Base-by-base conservation (phyloP, 2,797 vertebrate species). In the Astyanax mexicanus region DNA sequence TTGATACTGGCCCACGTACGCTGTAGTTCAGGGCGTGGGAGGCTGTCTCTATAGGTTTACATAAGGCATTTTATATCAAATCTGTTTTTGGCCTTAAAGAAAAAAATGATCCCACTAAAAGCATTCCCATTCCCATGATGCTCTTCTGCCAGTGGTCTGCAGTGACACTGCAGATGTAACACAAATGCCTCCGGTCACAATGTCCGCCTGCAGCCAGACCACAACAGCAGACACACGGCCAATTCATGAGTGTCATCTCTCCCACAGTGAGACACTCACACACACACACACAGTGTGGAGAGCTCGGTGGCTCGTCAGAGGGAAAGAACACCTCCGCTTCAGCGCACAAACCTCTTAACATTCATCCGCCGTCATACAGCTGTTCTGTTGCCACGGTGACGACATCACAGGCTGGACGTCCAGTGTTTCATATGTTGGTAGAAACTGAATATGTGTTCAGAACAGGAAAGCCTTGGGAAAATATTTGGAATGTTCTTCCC, bases 161-260 rank as follows among this genome's bases (percentile, higher is more conserved):
- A 47, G 17, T 45, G 87, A 89, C 88, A 87, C 87, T 87, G 79
- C 78, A 64, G 72, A 75, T 45, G 70, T 45, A 82, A 84, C 80
- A 83, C 84, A 87, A 82, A 5, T 32, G 75, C 47, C 19, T 23
- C 19, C 8, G 84, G 86, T 76, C 80, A 85, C 55, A 64, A 69
- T 80, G 72, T 82, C 54, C 47, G 23, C 65, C 62, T 65, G 86
- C 82, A 84, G 81, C 74, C 19, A 78, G 86, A 82, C 75, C 79
- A 23, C 49, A 51, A 1, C n/a, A 21, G 44, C 3, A n/a, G 73
- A 82, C 83, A 86, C 85, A 86, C 57, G 72, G 84, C 76, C 76
- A 81, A 89, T 90, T 87, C 79, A 51, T 51, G 45, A 51, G 49
- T 11, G 21, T 85, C 90, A 90, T 89, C 86, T 83, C 72, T 69